Percentiles rank a stretch among this genome's conserved stretches.
Conservation (phyloP, 1,140 invertebrate genomes). For the Tetranychus cinnabarinus region DNA sequence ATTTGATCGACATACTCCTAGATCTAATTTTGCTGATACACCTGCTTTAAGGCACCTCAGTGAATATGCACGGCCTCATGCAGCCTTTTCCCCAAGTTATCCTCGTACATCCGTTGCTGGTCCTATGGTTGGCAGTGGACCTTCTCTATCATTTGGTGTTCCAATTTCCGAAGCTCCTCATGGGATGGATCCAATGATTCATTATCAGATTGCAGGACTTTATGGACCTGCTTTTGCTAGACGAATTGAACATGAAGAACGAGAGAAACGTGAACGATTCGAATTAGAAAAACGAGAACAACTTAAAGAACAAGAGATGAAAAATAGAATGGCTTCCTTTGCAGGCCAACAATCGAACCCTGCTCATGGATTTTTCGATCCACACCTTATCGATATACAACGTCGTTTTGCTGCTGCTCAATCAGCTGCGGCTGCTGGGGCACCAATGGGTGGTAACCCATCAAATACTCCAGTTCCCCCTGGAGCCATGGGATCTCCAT, state of each 20-base stretch:
- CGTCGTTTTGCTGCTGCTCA: slow-evolving; percentile 30
- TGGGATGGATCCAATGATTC: slow-evolving; percentile 35
- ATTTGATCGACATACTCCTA: slow-evolving; percentile 38
- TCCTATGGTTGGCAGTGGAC: slow-evolving; percentile 10
- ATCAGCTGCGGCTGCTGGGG: not conserved
- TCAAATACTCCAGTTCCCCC: slow-evolving; percentile 4
- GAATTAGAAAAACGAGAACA: slow-evolving; percentile 65
- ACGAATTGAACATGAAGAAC: slow-evolving; percentile 24
- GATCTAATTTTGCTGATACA: slow-evolving; percentile 52
- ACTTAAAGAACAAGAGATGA: slow-evolving; percentile 53
- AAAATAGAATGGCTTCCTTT: slow-evolving; percentile 49
- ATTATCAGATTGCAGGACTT: slow-evolving; percentile 22
- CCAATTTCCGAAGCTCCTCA: slow-evolving; percentile 30
- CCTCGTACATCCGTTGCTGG: slow-evolving; percentile 6
- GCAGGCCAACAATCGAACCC: slow-evolving; percentile 30
- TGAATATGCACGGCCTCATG: slow-evolving; percentile 67
- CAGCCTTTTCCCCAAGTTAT: slow-evolving; percentile 47
- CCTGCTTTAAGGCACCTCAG: slow-evolving; percentile 62
- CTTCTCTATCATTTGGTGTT: slow-evolving; percentile 17
- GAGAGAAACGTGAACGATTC: slow-evolving; percentile 20
- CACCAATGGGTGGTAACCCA: not conserved
- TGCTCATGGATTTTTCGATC: slow-evolving; percentile 36
- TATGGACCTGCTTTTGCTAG: slow-evolving; percentile 29
- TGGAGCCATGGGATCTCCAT: slow-evolving; percentile 12
- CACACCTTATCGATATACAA: slow-evolving; percentile 73